phyloP scores from a whole-genome alignment of 2,797 vertebrate genomes.

The Potorous gilbertii region DNA sequence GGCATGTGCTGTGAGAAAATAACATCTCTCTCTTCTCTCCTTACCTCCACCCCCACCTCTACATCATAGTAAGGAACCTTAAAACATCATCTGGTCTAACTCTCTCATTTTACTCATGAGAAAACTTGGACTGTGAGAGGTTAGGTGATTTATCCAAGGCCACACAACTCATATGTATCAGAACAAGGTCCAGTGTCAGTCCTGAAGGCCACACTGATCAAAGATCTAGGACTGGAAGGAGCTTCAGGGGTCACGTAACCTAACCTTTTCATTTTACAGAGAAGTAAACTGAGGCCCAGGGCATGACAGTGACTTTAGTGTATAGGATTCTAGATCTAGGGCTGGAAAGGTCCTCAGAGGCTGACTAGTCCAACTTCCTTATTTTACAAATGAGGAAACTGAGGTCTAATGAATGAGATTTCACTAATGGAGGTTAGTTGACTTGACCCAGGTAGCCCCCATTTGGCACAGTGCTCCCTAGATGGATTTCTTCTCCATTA shows the following conservation, averaged over 20 bases:
- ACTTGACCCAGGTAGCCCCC: background rate
- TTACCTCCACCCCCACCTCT: background rate
- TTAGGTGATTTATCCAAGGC: background rate
- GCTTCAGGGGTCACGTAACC: too few relatives aligned
- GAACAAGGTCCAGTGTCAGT: background rate
- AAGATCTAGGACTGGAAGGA: background rate
- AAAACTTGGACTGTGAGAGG: background rate
- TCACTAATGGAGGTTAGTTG: background rate
- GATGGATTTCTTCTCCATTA: slow-evolving; percentile 46
- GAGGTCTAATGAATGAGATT: background rate
- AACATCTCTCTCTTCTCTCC: background rate
- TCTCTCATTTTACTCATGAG: background rate
- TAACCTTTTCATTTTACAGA: too few relatives aligned
- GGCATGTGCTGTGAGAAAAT: background rate
- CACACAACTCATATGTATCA: background rate
- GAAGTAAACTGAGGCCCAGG: too few relatives aligned
- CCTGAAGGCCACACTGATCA: background rate
- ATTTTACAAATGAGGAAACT: background rate
- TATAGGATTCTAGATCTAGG: too few relatives aligned
- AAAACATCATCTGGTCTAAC: background rate
- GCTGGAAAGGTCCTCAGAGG: background rate
- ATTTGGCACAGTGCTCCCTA: slow-evolving; percentile 42
- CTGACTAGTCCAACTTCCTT: background rate
- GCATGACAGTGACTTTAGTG: too few relatives aligned
- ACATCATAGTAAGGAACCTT: background rate